A percentile compares a stretch with the other conserved stretches of the same genome.
phyloP scores from a whole-genome alignment of 2,888 invertebrate species.

The Rhagium mordax region DNA sequence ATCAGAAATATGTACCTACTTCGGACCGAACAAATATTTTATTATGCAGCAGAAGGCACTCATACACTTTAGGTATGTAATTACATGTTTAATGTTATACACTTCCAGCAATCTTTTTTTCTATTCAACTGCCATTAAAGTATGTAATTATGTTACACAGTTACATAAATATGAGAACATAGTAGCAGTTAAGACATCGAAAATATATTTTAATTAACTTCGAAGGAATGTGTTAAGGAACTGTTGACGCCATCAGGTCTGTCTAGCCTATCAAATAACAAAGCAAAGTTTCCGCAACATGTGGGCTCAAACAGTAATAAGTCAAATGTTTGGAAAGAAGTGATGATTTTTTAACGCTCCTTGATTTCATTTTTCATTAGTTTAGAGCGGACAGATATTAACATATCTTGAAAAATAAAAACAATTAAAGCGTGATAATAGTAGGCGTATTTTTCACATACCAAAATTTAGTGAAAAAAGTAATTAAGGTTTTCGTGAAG shows the following conservation, averaged over 20 bases:
- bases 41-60: too few species aligned
- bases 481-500: too few species aligned
- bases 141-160: too few species aligned
- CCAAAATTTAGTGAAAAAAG: too few species aligned
- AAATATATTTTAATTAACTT: neutral
- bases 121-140: too few species aligned
- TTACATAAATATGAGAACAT: neutral
- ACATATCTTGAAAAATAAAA: neutral
- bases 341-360: constrained; percentile 59
- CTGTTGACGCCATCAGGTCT: constrained; percentile 10
- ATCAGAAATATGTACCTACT: too few species aligned
- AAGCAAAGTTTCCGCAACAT: constrained; percentile 57
- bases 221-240: neutral
- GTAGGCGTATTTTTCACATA: too few species aligned
- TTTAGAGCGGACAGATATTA: neutral
- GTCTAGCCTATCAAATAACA: constrained; percentile 38
- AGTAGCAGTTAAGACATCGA: neutral
- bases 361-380: neutral
- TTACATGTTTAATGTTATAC: too few species aligned
- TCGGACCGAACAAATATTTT: too few species aligned
- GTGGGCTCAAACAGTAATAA: constrained; percentile 56
- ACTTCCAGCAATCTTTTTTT: too few species aligned
- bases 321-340: constrained; percentile 61
- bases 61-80: too few species aligned
- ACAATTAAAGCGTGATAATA: too few species aligned